Base-by-base conservation (phyloP, 2,888 invertebrate genomes). In the Leptinotarsa juncta region DNA sequence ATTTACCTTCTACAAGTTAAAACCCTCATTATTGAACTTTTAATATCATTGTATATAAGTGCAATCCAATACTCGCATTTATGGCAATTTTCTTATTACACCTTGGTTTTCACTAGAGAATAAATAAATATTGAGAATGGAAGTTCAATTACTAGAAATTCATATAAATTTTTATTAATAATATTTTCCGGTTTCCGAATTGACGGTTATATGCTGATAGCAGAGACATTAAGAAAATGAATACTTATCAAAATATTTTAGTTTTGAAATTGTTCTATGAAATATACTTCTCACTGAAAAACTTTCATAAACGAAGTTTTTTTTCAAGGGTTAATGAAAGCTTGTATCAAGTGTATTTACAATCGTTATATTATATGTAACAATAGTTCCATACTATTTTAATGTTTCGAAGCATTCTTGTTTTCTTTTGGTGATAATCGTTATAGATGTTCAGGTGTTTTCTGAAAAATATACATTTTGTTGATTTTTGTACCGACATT, bases 341-440 rank as follows among this genome's bases (percentile, higher is more conserved):
- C 75, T 75, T 75, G 75, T 73, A 75, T 75, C 75, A 75, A 75
- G 75, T 75, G 70, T 75, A 70, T n/a, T 65, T 57, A 49, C 67
- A 18, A 66, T 68, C 53, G 70, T 70, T 74, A 70, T 67, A 67
- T 70, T 67, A 67, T 67, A 62, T 74, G 70, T 74, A 62, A 74
- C 65, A 70, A 42, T 51, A 57, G 23, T 23, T 26, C 18, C 3
- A 15, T 18, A 57, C 57, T 57, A 7, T 18, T 57, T 73, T 70
- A 67, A 73, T 73, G 73, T 73, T 70, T 14, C 51, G 67, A 70
- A 55, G 70, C 62, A 12, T 32, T 62, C 32, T 62, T 62, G 42
- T 62, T 51, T 51, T 51, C 7, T 23, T 48, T 65, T 65, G 14
- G 49, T 67, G 50, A 51, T 26, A 60, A 70, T 57, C 67, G 70